Base-by-base conservation (phyloP, 2,888 invertebrate genomes). In the Lumbricus terrestris region DNA sequence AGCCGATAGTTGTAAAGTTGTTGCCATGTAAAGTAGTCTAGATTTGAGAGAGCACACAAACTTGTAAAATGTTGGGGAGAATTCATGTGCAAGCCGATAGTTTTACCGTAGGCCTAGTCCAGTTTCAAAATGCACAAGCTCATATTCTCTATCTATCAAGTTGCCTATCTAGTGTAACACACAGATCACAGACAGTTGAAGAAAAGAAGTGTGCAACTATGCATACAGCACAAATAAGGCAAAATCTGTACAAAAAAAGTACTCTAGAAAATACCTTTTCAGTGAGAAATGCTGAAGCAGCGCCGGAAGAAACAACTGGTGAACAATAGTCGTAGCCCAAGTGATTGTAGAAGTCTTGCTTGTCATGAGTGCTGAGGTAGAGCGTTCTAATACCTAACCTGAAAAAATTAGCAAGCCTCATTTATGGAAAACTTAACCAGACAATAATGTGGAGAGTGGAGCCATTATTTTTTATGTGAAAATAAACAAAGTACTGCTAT, bases 351-450 rank as follows among this genome's bases (percentile, higher is more conserved):
- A 95, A 95, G 18, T 93, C 93, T 91, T 94, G 93, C 92, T 95
- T 94, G 92, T 95, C 95, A 91, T 94, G 94, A 0, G 95, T 95
- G 11, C 94, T 95, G 89, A 95, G 92, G 91, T 93, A 95, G 89
- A 94, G 92, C 90, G 93, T 93, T 88, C 91, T 90, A 89, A 93
- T 93, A 13, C 94, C 94, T 42, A 93, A 90, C 20, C 94, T 94
- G 92, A 42, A 92, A 18, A 5, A n/a, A n/a, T 69, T 29, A 69
- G 11, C 69, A 69, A 13, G n/a, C n/a, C 29, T 69, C 69, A n/a
- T 29, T 69, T 8, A n/a, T 8, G n/a, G 69, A 69, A 69, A 69
- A 69, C 29, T 5, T 69, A n/a, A 69, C 69, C 6, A 69, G 69
- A 69, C 69, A 69, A 0, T 69, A 13, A 69, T 69, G n/a, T n/a